Conservation (phyloP, 1,140 invertebrate genomes). For the Bombus turneri region DNA sequence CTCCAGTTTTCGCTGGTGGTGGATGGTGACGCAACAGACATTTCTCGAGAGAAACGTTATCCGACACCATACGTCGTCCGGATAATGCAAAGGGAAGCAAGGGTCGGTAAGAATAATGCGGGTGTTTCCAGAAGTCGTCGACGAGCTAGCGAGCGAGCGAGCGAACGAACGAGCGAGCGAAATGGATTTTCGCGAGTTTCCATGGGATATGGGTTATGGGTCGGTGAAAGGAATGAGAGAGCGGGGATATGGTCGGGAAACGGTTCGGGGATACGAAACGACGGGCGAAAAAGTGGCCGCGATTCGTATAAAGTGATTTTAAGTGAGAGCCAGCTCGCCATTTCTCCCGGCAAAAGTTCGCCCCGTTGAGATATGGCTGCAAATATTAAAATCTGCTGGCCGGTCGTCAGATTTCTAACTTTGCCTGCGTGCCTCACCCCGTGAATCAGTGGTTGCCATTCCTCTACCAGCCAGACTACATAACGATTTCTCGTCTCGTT, state of each 20-base stretch:
- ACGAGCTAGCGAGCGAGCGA: conserved; percentile 7
- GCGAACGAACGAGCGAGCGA: conserved; percentile 31
- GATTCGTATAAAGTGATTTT: conserved; percentile 76
- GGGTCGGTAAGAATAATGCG: conserved; percentile 70
- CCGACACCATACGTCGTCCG: conserved; percentile 61
- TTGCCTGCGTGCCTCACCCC: neutral
- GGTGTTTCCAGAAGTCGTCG: conserved; percentile 65
- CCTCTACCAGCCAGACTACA: neutral
- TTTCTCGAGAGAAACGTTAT: conserved; percentile 58
- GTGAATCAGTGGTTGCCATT: conserved; percentile 50
- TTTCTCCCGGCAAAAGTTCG: conserved; percentile 63
- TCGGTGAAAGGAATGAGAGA: conserved; percentile 21
- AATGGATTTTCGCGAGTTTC: conserved; percentile 69
- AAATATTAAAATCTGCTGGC: conserved; percentile 77
- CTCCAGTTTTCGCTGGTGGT: no score
- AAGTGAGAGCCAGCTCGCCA: conserved; percentile 69
- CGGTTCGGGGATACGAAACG: conserved; percentile 41
- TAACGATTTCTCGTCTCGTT: neutral
- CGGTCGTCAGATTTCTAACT: conserved; percentile 46
- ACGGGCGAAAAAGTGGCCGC: conserved; percentile 66
- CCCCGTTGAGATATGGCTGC: conserved; percentile 72
- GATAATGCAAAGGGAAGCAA: conserved; percentile 64
- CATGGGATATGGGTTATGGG: conserved; percentile 62
- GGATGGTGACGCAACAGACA: conserved; percentile 23
- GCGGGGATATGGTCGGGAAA: no score